Evolutionary conservation across 2,888 invertebrate genomes (phyloP).

Genomic region (Mystacides longicornis): DNA sequence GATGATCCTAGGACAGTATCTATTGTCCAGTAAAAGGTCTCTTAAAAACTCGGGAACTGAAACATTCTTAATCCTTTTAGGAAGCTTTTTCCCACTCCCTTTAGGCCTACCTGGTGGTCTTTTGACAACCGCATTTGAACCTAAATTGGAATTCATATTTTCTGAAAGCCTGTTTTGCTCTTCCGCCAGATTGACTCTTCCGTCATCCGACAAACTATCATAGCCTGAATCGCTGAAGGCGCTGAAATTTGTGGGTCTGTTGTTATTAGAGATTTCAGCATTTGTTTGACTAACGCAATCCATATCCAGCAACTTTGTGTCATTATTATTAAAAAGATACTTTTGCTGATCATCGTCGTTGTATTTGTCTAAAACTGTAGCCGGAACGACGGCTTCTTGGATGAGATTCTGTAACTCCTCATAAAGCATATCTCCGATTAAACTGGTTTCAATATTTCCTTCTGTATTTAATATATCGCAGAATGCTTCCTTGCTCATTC

Average conservation of each 20-base stretch:
- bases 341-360: constrained; percentile 4
- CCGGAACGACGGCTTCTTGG: constrained; percentile 16
- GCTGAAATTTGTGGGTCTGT: constrained; percentile 20
- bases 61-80: constrained; percentile 44
- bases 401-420: constrained; percentile 35
- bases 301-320: constrained; percentile 12
- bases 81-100: constrained; percentile 41
- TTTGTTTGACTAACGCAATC: constrained; percentile 8
- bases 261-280: background rate
- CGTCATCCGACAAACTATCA: constrained; percentile 28
- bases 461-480: constrained; percentile 35
- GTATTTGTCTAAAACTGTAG: constrained; percentile 14
- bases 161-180: constrained; percentile 30
- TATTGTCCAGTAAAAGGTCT: constrained; percentile 66
- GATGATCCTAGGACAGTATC: constrained; percentile 73
- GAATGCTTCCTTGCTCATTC: constrained; percentile 39
- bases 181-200: constrained; percentile 29
- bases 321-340: background rate
- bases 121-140: constrained; percentile 46
- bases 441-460: constrained; percentile 32
- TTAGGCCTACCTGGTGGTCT: constrained; percentile 51
- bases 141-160: constrained; percentile 26
- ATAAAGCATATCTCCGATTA: constrained; percentile 37
- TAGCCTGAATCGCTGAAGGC: constrained; percentile 40
- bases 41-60: constrained; percentile 80